Percentiles rank a stretch among this genome's conserved stretches.
phyloP scores from a whole-genome alignment of 2,797 vertebrate genomes.

The Amniataba percoides region DNA sequence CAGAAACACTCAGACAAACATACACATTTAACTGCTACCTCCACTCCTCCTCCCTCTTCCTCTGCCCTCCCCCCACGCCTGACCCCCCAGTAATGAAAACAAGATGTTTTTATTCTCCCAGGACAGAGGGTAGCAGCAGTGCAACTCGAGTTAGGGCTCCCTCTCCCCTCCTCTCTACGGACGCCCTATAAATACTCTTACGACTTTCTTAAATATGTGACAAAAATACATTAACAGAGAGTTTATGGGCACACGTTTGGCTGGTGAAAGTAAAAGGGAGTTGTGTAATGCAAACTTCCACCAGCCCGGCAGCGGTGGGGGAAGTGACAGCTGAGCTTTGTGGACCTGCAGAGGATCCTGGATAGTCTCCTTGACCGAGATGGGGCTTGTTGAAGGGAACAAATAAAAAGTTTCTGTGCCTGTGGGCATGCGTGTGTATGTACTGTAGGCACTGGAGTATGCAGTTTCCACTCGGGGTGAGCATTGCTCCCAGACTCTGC shows the following conservation, averaged over 20 bases:
- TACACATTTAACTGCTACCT: conserved; percentile 65
- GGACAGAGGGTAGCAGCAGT: conserved; percentile 69
- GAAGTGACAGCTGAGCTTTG: conserved; percentile 29
- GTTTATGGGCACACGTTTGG: conserved; percentile 70
- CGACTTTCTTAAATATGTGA: conserved; percentile 82
- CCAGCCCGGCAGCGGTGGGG: conserved; percentile 20
- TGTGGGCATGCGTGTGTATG: conserved; percentile 33
- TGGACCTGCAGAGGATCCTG: conserved; percentile 25
- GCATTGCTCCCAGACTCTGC: conserved; percentile 76
- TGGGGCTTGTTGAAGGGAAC: conserved; percentile 35
- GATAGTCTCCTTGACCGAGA: conserved; percentile 22
- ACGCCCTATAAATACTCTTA: conserved; percentile 78
- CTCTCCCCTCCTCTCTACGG: conserved; percentile 53
- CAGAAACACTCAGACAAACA: conserved; percentile 65
- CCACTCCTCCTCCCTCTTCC: conserved; percentile 49
- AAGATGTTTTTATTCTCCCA: conserved; percentile 83
- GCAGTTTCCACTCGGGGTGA: conserved; percentile 54
- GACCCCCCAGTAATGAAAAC: conserved; percentile 82
- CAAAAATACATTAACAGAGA: conserved; percentile 78
- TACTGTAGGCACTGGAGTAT: conserved; percentile 54
- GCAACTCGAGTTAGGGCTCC: conserved; percentile 64
- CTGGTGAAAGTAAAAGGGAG: conserved; percentile 51
- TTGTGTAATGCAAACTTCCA: conserved; percentile 49
- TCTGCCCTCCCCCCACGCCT: conserved; percentile 37
- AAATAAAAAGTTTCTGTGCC: conserved; percentile 40